Evolutionary conservation across 2,113 vertebrate species (phyloP).

Genomic region (Dendrocopos noguchii): DNA sequence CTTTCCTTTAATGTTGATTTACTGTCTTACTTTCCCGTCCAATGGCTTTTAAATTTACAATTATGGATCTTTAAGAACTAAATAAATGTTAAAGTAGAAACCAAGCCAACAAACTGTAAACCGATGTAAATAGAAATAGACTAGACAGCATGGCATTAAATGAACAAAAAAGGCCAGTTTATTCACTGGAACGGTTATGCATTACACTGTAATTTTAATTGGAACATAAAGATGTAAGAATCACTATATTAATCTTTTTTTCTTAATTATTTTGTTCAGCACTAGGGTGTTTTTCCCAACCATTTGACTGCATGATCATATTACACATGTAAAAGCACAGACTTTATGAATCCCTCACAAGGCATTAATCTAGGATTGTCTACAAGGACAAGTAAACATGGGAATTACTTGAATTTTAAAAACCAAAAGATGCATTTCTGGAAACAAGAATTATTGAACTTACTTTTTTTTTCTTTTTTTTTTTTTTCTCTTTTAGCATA

Average conservation of each 20-base stretch:
- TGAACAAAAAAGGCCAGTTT: slow-evolving; percentile 81
- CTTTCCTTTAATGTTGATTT: background rate
- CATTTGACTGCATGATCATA: slow-evolving; percentile 68
- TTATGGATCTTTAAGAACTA: background rate
- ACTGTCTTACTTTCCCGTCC: background rate
- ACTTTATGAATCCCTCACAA: slow-evolving; percentile 67
- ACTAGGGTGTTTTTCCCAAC: slow-evolving; percentile 72
- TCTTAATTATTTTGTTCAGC: slow-evolving; percentile 70
- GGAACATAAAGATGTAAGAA: slow-evolving; percentile 76
- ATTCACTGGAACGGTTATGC: slow-evolving; percentile 81
- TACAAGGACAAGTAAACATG: slow-evolving; percentile 67
- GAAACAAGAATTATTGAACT: slow-evolving; percentile 64
- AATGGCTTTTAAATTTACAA: background rate
- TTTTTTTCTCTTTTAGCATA: slow-evolving; percentile 64
- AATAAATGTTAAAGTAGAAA: background rate
- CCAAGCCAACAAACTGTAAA: background rate
- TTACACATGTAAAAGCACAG: slow-evolving; percentile 70
- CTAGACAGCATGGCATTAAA: slow-evolving; percentile 65
- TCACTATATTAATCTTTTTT: slow-evolving; percentile 62
- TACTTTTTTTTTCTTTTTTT: slow-evolving; percentile 55
- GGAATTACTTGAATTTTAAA: slow-evolving; percentile 63
- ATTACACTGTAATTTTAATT: slow-evolving; percentile 79
- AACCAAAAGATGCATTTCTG: slow-evolving; percentile 67
- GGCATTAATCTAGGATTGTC: slow-evolving; percentile 71
- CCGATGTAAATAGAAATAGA: background rate